Conservation (phyloP, 2,113 vertebrate species). For the Pterocles burchelli region DNA sequence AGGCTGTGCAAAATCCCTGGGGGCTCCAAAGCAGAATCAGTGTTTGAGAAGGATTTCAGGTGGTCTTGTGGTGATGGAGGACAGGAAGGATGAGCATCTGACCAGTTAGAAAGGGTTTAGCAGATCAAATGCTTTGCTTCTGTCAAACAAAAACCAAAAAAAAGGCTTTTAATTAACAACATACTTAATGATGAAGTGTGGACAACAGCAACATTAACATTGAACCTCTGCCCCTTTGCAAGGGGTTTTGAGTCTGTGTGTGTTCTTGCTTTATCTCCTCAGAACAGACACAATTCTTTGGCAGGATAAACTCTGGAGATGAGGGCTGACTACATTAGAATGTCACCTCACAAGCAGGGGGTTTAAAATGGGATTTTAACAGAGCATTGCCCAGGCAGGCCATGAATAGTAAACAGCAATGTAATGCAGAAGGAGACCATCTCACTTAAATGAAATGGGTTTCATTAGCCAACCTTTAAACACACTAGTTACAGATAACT, state of each 20-base stretch:
- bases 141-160: not conserved
- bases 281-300: not conserved
- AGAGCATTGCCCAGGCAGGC: not conserved
- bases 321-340: constrained; percentile 38
- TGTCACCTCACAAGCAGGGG: not conserved
- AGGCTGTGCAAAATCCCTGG: not conserved
- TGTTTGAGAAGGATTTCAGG: not conserved
- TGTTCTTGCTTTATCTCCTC: constrained; percentile 40
- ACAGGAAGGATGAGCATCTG: not conserved
- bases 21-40: not conserved
- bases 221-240: not conserved
- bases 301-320: not conserved
- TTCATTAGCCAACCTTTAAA: not conserved
- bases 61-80: not conserved
- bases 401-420: not conserved
- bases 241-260: not conserved
- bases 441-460: not conserved
- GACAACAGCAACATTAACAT: not conserved
- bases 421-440: not conserved
- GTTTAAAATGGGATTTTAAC: constrained; percentile 29
- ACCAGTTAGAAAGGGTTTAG: constrained; percentile 12
- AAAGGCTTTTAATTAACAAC: constrained; percentile 33
- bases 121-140: constrained; percentile 21
- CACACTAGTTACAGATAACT: not conserved
- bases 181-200: not conserved